These are phyloP conservation scores for Elysia chlorotica DNA, from an alignment of 1,140 invertebrate genomes.

Conservation along the genomic window DNA sequence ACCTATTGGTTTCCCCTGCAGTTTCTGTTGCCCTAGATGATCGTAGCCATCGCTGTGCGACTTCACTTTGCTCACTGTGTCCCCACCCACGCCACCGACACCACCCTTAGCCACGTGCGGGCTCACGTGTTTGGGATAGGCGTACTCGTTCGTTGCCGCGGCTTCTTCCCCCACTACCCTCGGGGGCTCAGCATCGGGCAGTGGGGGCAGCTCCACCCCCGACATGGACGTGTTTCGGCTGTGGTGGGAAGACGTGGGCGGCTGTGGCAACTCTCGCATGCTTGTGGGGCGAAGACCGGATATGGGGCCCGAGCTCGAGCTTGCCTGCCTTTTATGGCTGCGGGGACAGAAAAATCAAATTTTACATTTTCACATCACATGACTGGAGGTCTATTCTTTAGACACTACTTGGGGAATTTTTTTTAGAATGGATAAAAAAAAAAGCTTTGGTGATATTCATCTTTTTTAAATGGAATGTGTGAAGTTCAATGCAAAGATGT, in stretches of 20 bases:
- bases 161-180: not conserved
- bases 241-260: slow-evolving; percentile 25
- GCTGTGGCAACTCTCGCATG: slow-evolving; percentile 36
- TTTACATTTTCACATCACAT: too few species aligned
- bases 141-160: not conserved
- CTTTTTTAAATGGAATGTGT: too few species aligned
- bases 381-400: too few species aligned
- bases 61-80: slow-evolving; percentile 3
- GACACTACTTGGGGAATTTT: too few species aligned
- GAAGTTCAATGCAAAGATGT: too few species aligned
- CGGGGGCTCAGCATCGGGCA: not conserved
- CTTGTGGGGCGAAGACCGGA: slow-evolving; percentile 31
- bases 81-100: not conserved
- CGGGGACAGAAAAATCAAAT: too few species aligned
- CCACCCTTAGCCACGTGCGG: not conserved
- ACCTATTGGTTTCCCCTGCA: slow-evolving; percentile 6
- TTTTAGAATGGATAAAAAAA: too few species aligned
- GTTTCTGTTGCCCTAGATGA: slow-evolving; percentile 30
- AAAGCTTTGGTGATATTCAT: too few species aligned
- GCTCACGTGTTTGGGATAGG: not conserved
- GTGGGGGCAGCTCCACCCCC: not conserved
- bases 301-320: slow-evolving; percentile 25
- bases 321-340: slow-evolving; percentile 31
- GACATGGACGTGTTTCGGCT: slow-evolving; percentile 13
- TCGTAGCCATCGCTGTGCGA: slow-evolving; percentile 36